Evolutionary conservation across 1,140 invertebrate genomes (phyloP), one percentile per base, ranked within the genome.

Genomic region (Centruroides sculpturatus): DNA sequence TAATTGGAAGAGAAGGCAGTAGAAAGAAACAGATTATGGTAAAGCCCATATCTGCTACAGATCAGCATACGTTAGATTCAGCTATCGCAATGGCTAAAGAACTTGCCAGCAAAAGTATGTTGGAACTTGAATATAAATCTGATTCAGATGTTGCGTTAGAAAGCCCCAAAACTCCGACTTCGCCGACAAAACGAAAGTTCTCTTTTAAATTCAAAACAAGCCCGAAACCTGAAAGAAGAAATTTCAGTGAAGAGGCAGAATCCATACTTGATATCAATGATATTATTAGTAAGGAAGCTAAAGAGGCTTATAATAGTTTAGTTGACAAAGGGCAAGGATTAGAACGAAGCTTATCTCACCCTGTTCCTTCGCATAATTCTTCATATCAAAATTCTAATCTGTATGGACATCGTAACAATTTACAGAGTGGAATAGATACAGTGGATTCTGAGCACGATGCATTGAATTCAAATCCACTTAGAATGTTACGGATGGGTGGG

Each of bases 41-140:
- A 55, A 96, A 96, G 73, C 89, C 86, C 11, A 94, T 97, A 74
- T 96, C 92, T 34, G 87, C 90, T 0, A 86, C 92, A 61, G 92
- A 97, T 73, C 82, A 93, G 70, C 87, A 85, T 71, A 91, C 88
- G n/a, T 77, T 98, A 41, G 91, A 97, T 67, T 86, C 87, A 52
- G 92, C 92, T 5, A 94, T 96, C 63, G 90, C 88, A 46, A 81
- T 95, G 75, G 92, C 92, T 35, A 93, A 93, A 76, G 91, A 96
- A 74, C 80, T 96, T 59, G 92, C 88, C 46, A 83, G 82, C 55
- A 84, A 83, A 69, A 91, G 88, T 4, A 91, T 94, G 87, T 85
- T 83, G 68, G 86, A 89, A 69, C 74, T 88, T 62, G 85, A 83
- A 57, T 55, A 61, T 35, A 62, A 64, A 56, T 69, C 71, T 3